Base-by-base conservation (phyloP, 1,140 invertebrate species). In the Dufourea novaeangliae region DNA sequence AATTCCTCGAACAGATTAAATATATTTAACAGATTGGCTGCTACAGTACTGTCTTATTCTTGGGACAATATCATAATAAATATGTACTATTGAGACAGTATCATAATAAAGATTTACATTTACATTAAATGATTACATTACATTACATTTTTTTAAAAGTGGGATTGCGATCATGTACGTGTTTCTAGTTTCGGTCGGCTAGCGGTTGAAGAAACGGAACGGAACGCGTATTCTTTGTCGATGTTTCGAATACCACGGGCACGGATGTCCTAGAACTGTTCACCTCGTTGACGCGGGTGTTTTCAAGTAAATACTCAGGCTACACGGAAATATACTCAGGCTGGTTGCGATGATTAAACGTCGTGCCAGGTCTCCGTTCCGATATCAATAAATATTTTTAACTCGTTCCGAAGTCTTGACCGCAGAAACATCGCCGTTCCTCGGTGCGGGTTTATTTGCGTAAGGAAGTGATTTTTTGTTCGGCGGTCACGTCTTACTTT, bases 341-440 rank as follows among this genome's bases (percentile, higher is more conserved):
- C n/a, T 17, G 22, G 27, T 37, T n/a, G 54, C 73, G 54, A 69
- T 69, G 73, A 75, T 75, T 59, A 69, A 75, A 75, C 29, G 37
- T 11, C 25, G 27, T n/a, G 12, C 17, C 39, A 0, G 12, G 34
- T 73, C 71, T 32, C 34, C 29, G 29, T 41, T 27, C 20, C 34
- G 50, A 67, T 59, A 41, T 69, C 54, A 27, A 75, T 75, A 75
- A 75, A 75, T 68, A 75, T 68, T 59, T 75, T 59, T 69, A 75
- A 68, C 64, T 69, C 73, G n/a, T 46, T 68, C 32, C 27, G 12
- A 59, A 59, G 54, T 69, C 54, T 20, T n/a, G 7, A 32, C 32
- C 34, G 34, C 46, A 6, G 41, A 34, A 68, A 37, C 22, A 54
- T 29, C n/a, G 14, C 2, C n/a, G 14, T 1, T 8, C 11, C 17